These are phyloP conservation scores for Choloepus didactylus DNA, from an alignment of 2,797 vertebrate genomes.

Conservation along the genomic window DNA sequence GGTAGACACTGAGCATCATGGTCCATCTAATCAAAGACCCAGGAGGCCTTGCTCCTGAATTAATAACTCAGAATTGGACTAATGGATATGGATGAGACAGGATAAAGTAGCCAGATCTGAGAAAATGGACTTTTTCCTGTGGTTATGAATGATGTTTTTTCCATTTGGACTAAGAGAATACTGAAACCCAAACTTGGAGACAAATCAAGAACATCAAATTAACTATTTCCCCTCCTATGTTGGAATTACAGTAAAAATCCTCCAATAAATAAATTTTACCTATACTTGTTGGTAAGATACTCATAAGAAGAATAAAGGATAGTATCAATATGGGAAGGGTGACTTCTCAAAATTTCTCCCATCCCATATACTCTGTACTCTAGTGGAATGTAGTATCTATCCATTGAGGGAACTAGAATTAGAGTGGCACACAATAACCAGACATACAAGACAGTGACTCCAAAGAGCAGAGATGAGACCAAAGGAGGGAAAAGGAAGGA, in stretches of 20 bases:
- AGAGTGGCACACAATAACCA: background rate
- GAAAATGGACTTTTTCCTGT: background rate
- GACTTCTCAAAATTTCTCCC: too few relatives aligned
- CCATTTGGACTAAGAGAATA: background rate
- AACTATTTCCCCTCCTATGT: background rate
- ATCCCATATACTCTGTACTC: background rate
- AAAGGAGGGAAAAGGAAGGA: background rate
- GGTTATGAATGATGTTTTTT: background rate
- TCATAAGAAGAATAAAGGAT: background rate
- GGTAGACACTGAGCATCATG: background rate
- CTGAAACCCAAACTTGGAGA: background rate
- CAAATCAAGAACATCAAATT: background rate
- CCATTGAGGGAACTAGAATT: background rate
- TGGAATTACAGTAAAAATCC: background rate
- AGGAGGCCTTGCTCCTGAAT: background rate
- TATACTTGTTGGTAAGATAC: background rate
- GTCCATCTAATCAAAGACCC: background rate
- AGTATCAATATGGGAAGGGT: background rate
- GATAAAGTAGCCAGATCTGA: background rate
- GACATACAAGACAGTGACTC: background rate
- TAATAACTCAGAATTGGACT: background rate
- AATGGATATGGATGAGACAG: background rate
- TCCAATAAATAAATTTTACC: background rate
- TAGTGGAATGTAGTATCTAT: background rate
- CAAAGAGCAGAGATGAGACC: background rate